Conservation (phyloP, 2,113 vertebrate species). For the Urocitellus parryii region DNA sequence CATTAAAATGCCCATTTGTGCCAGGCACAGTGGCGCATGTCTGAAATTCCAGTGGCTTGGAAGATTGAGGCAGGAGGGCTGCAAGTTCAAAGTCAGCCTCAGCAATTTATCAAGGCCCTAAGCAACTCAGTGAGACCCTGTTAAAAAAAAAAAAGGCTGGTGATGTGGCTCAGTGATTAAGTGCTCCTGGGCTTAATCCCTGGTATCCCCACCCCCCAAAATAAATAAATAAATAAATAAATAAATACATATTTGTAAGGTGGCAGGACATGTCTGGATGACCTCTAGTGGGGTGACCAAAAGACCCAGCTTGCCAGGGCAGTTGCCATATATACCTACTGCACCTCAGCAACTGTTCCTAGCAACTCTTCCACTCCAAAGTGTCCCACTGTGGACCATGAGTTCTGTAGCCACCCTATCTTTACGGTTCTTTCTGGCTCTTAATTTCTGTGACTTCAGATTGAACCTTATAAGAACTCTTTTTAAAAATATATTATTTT, state of each 20-base stretch:
- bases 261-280: background rate
- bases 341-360: background rate
- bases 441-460: slow-evolving; percentile 27
- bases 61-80: no score
- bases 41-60: no score
- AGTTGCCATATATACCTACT: background rate
- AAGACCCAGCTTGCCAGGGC: background rate
- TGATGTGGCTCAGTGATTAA: no score
- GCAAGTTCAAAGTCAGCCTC: no score
- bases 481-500: no score
- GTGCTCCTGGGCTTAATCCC: no score
- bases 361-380: background rate
- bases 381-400: background rate
- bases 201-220: no score
- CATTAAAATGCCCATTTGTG: background rate
- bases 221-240: background rate
- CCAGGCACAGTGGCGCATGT: no score
- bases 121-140: no score
- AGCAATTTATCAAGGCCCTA: no score
- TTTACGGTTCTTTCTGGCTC: background rate
- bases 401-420: background rate
- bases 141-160: no score
- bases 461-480: background rate
- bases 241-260: background rate
- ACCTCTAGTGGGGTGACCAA: background rate